These are phyloP conservation scores for Rugalucina vietnamica DNA, from an alignment of 2,888 invertebrate species.

Conservation along the genomic window DNA sequence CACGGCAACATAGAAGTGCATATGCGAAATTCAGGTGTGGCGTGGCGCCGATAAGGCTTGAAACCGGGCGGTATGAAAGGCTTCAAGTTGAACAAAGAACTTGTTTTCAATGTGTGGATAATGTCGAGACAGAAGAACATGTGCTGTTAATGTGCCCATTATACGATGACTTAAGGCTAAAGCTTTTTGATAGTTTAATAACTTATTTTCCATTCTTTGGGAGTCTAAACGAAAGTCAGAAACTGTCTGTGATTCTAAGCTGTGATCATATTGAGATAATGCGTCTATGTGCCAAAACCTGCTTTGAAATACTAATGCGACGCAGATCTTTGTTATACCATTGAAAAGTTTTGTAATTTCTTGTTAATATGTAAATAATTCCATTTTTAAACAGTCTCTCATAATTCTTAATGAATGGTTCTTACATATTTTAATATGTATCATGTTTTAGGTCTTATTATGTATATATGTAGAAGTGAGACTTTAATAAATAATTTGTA, in stretches of 20 bases:
- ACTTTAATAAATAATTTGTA: no score
- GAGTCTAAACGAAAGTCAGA: neutral
- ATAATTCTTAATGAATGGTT: no score
- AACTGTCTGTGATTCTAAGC: neutral
- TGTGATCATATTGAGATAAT: neutral
- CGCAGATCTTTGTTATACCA: neutral
- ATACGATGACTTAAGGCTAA: neutral
- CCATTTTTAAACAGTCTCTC: no score
- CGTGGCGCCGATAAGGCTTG: neutral
- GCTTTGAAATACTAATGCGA: neutral
- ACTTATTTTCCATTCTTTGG: neutral
- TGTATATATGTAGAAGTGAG: no score
- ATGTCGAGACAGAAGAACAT: neutral
- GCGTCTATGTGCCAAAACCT: neutral
- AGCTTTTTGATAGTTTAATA: neutral
- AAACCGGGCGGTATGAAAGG: neutral
- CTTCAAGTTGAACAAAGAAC: neutral
- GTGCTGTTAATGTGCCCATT: neutral
- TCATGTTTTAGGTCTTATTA: no score
- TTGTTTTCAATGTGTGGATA: neutral
- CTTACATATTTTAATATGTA: no score
- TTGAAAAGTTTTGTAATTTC: neutral
- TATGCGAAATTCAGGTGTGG: neutral
- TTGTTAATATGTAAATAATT: no score
- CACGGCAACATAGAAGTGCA: neutral